Conservation (phyloP, 2,113 vertebrate genomes). For the Pardalotus punctatus region DNA sequence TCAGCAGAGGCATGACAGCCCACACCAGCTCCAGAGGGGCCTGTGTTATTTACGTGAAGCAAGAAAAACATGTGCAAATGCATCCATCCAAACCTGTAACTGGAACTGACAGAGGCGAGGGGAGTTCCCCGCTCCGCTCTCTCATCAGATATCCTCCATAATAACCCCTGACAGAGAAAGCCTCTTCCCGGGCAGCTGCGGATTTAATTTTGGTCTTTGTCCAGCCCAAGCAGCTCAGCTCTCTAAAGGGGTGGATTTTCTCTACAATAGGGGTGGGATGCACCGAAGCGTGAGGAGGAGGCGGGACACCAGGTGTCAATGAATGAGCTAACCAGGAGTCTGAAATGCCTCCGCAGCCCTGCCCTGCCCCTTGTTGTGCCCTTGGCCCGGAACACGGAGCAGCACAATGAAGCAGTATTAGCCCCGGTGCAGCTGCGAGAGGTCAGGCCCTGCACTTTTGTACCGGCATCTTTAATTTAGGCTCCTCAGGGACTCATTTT, state of each 20-base stretch:
- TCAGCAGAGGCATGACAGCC: background rate
- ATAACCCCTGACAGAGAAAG: background rate
- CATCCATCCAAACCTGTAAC: background rate
- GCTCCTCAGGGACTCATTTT: background rate
- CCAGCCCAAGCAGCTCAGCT: background rate
- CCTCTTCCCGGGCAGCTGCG: slow-evolving; percentile 5
- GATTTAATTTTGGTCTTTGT: slow-evolving; percentile 34
- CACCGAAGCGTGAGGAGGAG: slow-evolving; percentile 17
- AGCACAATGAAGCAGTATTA: background rate
- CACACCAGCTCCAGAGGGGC: background rate
- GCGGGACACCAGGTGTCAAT: slow-evolving; percentile 28
- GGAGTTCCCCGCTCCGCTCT: accelerated
- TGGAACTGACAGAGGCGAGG: background rate
- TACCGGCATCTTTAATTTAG: background rate
- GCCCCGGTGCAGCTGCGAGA: background rate
- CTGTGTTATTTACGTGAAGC: background rate
- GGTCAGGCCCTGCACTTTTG: slow-evolving; percentile 3
- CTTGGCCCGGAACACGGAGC: background rate
- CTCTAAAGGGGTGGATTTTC: background rate
- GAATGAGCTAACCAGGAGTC: slow-evolving; percentile 29
- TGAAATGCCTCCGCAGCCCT: background rate
- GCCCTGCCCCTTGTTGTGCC: background rate
- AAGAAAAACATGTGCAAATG: background rate
- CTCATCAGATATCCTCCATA: background rate
- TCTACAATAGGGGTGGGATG: background rate